phyloP scores from a whole-genome alignment of 2,797 vertebrate genomes.

The Cryptoblepharus egeriae region DNA sequence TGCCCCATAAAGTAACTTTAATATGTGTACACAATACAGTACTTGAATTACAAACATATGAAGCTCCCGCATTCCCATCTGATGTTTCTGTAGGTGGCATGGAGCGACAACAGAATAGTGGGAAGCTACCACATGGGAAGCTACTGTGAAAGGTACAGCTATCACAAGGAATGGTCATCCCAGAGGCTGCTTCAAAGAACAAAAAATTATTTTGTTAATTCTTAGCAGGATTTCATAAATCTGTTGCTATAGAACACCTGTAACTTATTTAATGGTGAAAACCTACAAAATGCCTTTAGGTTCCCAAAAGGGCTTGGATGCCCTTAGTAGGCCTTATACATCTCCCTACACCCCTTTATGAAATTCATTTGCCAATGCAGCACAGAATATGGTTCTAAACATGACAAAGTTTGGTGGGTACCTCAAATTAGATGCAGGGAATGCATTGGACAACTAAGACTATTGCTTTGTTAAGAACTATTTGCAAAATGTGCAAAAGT shows the following conservation, averaged over 20 bases:
- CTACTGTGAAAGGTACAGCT: background rate
- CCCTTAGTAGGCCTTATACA: background rate
- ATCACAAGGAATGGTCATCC: background rate
- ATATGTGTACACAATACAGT: background rate
- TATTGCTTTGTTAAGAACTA: background rate
- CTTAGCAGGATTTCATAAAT: too few relatives aligned
- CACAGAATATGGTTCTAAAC: background rate
- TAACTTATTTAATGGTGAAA: background rate
- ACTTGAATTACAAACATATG: background rate
- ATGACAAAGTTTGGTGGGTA: background rate
- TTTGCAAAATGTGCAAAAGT: background rate
- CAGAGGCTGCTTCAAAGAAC: background rate
- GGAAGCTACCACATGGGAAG: background rate
- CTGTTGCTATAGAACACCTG: background rate
- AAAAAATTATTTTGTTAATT: too few relatives aligned
- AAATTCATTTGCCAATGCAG: background rate
- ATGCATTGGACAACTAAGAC: background rate
- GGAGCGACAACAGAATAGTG: background rate
- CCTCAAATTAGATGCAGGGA: background rate
- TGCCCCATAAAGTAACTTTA: background rate
- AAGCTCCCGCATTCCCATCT: background rate
- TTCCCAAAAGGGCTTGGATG: background rate
- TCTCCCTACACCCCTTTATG: background rate
- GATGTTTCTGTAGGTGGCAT: background rate
- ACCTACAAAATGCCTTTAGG: background rate